Conservation (phyloP, 2,113 vertebrate genomes). For the Pristiophorus japonicus region DNA sequence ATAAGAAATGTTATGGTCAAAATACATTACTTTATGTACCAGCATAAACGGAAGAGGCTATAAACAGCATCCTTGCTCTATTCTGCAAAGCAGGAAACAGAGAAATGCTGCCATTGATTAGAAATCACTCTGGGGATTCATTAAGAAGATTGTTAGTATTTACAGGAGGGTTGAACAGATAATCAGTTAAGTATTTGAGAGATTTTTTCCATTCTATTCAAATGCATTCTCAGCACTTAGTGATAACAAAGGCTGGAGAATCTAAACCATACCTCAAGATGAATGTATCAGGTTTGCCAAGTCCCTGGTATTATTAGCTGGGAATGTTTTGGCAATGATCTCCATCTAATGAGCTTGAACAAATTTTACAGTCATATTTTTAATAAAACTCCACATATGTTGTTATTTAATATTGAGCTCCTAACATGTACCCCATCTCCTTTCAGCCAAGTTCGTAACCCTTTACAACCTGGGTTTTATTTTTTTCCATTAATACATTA, state of each 20-base stretch:
- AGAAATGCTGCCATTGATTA: not conserved
- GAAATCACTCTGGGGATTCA: not conserved
- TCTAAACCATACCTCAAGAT: not conserved
- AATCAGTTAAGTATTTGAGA: not conserved
- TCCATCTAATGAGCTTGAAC: not conserved
- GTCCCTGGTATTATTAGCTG: not conserved
- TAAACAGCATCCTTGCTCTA: not conserved
- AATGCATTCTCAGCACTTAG: not conserved
- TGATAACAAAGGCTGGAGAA: not conserved
- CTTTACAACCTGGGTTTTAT: not conserved
- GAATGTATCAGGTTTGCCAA: constrained; percentile 2
- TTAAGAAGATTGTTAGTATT: not conserved
- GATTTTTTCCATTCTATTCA: constrained; percentile 3
- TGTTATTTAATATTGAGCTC: not conserved
- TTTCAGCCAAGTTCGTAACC: not conserved
- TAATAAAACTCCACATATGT: not conserved
- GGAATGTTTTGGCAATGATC: not conserved
- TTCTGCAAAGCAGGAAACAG: not conserved
- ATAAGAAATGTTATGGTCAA: not conserved
- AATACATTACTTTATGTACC: not conserved
- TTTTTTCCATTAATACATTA: not conserved
- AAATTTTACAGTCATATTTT: not conserved
- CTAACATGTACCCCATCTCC: not conserved
- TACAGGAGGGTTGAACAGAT: not conserved
- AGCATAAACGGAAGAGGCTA: not conserved